A percentile compares a stretch with the other conserved stretches of the same genome.
Conservation (phyloP, 2,113 vertebrate species). For the Eulemur macaco region DNA sequence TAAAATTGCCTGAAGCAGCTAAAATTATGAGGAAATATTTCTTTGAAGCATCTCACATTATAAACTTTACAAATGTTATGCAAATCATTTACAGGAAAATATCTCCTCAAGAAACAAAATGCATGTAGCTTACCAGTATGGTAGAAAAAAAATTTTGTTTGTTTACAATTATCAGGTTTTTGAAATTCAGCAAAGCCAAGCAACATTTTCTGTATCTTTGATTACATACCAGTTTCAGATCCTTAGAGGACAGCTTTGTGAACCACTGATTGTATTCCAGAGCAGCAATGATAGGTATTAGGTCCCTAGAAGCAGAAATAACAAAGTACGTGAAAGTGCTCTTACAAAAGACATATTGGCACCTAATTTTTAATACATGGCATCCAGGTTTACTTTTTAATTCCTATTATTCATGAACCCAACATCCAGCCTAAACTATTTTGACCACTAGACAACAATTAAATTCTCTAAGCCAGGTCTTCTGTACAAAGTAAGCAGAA, state of each 20-base stretch:
- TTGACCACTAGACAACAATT: slow-evolving; percentile 65
- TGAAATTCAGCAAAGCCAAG: not conserved
- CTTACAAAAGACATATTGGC: accelerated
- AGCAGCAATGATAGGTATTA: slow-evolving; percentile 96
- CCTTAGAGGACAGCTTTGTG: slow-evolving; percentile 96
- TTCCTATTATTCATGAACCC: slow-evolving; percentile 71
- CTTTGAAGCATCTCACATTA: not conserved
- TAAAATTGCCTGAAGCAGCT: not conserved
- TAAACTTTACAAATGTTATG: not conserved
- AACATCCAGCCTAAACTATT: slow-evolving; percentile 60
- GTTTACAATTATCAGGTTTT: not conserved
- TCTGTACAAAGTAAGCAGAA: slow-evolving; percentile 51
- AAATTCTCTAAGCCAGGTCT: slow-evolving; percentile 65
- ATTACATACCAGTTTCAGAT: slow-evolving; percentile 95
- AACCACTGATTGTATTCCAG: slow-evolving; percentile 99
- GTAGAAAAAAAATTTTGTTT: not conserved
- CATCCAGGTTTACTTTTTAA: slow-evolving; percentile 61
- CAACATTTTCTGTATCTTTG: not conserved
- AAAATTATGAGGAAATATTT: not conserved
- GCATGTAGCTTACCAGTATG: not conserved
- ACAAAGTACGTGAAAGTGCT: not conserved
- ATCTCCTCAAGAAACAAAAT: not conserved
- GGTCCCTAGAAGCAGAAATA: slow-evolving; percentile 89
- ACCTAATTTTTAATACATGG: slow-evolving; percentile 59
- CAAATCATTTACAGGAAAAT: not conserved